A percentile compares a stretch with the other conserved stretches of the same genome.
phyloP scores from a whole-genome alignment of 1,140 invertebrate genomes.

The Aphelenchoides fujianensis region DNA sequence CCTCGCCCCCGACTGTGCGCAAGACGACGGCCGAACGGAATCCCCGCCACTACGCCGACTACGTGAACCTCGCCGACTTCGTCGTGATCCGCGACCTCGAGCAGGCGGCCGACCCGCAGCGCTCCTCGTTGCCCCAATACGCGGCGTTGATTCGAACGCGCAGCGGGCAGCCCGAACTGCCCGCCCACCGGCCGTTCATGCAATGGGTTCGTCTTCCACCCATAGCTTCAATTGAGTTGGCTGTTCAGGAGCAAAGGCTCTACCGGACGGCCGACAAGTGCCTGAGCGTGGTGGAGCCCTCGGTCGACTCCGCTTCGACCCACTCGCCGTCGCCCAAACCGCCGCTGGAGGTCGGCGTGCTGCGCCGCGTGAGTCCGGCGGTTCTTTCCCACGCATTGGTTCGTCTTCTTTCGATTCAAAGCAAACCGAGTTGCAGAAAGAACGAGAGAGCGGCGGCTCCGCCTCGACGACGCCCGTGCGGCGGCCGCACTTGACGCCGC shows the following conservation, averaged over 20 bases:
- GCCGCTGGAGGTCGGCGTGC: background rate
- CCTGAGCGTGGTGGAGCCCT: conserved; percentile 43
- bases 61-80: conserved; percentile 52
- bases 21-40: conserved; percentile 8
- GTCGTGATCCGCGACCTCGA: conserved; percentile 39
- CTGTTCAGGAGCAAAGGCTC: conserved; percentile 37
- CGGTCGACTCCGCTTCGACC: background rate
- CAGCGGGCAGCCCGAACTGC: conserved; percentile 30
- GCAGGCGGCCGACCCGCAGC: conserved; percentile 27
- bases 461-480: background rate
- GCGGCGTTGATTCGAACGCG: conserved; percentile 19
- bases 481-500: conserved; percentile 10
- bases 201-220: conserved; percentile 33
- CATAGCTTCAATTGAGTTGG: conserved; percentile 22
- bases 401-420: background rate
- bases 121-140: conserved; percentile 35
- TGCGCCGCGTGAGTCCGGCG: conserved; percentile 18
- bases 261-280: conserved; percentile 52
- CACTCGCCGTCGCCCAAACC: conserved; percentile 11
- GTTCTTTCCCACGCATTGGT: conserved; percentile 8
- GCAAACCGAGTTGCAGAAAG: background rate
- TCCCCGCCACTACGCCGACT: conserved; percentile 35
- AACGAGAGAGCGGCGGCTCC: background rate
- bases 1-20: conserved; percentile 1
- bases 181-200: conserved; percentile 32